Base-by-base conservation (phyloP, 2,113 vertebrate genomes). In the Anhinga anhinga region DNA sequence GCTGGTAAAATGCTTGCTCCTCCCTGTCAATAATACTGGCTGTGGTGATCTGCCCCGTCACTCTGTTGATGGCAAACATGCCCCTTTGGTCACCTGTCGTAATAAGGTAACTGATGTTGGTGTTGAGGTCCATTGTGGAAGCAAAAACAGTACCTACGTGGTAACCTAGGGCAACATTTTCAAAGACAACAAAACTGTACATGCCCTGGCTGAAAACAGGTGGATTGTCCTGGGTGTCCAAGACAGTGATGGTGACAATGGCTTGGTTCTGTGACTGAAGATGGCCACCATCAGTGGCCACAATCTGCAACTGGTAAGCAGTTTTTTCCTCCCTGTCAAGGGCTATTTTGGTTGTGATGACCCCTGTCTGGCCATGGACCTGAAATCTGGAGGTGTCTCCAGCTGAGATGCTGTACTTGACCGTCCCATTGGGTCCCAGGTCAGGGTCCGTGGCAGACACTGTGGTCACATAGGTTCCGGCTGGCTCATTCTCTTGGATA, bases 181-280 rank as follows among this genome's bases (percentile, higher is more conserved):
- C 99, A 98, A 99, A 99, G 92, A 99, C 99, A 94, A 99, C 99
- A 82, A 99, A 99, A 95, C 99, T 99, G 97, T 99, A 99, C 15
- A 45, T 94, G 36, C 90, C 98, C 98, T 99, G 99, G 93, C 98
- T 98, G 93, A 99, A 99, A 34, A 99, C 98, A 13, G 99, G 99
- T 0, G 99, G 99, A 91, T 99, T 99, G 93, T 99, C 99, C 95
- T 99, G 99, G 0, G 99, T 99, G 95, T 99, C 99, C 88, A 99
- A 95, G 11, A 99, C 99, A 11, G 99, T 99, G 72, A 99, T 97
- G 32, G 99, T 99, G 56, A 99, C 99, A 61, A 99, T 99, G 22
- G 99, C 99, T 77, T 98, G 99, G 34, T 97, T 98, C 82, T 99
- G 98, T 0, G 99, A 99, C 25, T 98, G 99, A 67, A 99, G 98